These are phyloP conservation scores for Eueremaeus valkanovi DNA, from an alignment of 2,888 invertebrate species.

Conservation along the genomic window DNA sequence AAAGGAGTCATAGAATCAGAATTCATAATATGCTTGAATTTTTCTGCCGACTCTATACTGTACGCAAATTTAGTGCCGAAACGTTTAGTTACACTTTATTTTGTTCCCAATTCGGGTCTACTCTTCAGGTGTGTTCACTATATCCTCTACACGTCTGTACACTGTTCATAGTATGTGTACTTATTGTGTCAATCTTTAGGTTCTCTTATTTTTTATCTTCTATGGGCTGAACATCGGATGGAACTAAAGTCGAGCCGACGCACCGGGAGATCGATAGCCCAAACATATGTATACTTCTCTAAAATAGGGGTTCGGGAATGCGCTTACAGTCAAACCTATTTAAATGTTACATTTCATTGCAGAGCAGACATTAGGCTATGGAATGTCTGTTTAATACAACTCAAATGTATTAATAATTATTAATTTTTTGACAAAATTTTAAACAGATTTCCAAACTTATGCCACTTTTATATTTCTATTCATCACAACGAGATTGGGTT, in stretches of 20 bases:
- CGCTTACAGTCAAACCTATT: neutral
- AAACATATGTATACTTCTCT: neutral
- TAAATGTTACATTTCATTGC: no score
- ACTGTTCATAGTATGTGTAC: neutral
- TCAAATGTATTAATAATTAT: no score
- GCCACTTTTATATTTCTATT: no score
- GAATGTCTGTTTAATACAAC: no score
- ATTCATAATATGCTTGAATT: neutral
- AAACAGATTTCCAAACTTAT: no score
- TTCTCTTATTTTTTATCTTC: neutral
- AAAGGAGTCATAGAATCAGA: neutral
- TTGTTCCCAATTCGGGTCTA: neutral
- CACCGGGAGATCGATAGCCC: slow-evolving; percentile 18
- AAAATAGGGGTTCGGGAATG: neutral
- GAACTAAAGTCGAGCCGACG: neutral
- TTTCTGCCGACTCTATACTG: neutral
- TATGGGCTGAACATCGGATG: neutral
- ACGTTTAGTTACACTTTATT: slow-evolving; percentile 24
- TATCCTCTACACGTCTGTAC: neutral
- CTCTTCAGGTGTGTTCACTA: slow-evolving; percentile 1
- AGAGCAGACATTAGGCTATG: no score
- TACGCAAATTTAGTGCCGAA: slow-evolving; percentile 21
- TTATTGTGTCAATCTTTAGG: slow-evolving; percentile 1
- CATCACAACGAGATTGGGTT: neutral
- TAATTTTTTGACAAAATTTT: no score